phyloP scores from a whole-genome alignment of 64 coral and sea anemone genomes.

The Montipora efflorescens region DNA sequence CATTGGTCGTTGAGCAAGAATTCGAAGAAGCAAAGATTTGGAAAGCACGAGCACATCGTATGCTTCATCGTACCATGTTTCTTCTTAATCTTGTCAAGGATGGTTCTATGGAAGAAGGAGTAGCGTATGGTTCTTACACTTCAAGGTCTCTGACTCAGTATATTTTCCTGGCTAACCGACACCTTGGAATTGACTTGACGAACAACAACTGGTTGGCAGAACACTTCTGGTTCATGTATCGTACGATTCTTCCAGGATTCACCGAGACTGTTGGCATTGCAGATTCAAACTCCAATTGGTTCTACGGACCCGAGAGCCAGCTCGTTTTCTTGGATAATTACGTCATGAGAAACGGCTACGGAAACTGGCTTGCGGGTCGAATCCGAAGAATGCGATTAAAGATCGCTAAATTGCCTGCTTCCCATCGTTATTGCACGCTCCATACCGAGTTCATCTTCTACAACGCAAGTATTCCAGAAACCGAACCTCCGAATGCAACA shows the following conservation, averaged over 20 bases:
- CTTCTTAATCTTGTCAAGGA: conserved; percentile 79
- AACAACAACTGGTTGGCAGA: conserved; percentile 74
- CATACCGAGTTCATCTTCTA: conserved; percentile 93
- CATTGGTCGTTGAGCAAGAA: conserved; percentile 41
- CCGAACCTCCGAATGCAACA: conserved; percentile 10
- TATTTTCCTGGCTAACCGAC: conserved; percentile 75
- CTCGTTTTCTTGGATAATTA: conserved; percentile 88
- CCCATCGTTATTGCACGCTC: conserved; percentile 65
- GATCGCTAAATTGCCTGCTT: background rate
- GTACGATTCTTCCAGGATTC: conserved; percentile 84
- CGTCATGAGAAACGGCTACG: conserved; percentile 79
- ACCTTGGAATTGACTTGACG: conserved; percentile 61
- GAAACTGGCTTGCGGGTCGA: conserved; percentile 79
- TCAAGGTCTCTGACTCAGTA: conserved; percentile 84
- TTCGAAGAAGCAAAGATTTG: conserved; percentile 52
- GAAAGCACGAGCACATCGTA: conserved; percentile 56
- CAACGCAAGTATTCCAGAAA: conserved; percentile 60
- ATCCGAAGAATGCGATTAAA: conserved; percentile 44
- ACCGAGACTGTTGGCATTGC: conserved; percentile 79
- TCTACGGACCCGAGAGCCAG: conserved; percentile 91
- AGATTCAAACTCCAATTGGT: conserved; percentile 87
- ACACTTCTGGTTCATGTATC: conserved; percentile 89
- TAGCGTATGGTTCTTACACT: conserved; percentile 88
- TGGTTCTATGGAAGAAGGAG: conserved; percentile 90
- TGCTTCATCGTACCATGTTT: conserved; percentile 77